These are phyloP conservation scores for Caradrina clavipalpis DNA, from an alignment of 2,888 invertebrate genomes.

Conservation along the genomic window DNA sequence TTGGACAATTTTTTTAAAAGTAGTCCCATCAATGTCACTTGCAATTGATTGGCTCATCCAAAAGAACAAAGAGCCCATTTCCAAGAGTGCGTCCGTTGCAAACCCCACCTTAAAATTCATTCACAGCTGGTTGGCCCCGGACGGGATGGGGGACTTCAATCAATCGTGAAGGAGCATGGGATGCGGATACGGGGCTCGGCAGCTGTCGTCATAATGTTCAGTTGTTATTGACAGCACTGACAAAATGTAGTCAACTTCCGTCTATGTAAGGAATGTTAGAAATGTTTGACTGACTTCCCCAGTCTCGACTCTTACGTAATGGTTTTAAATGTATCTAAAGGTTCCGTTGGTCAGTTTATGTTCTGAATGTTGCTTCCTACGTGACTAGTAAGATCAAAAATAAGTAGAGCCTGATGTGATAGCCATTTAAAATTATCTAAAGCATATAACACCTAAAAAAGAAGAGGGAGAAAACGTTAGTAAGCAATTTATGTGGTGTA, in stretches of 20 bases:
- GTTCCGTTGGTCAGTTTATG: not conserved
- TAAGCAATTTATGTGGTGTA: too few species aligned
- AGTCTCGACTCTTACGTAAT: not conserved
- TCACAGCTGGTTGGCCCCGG: constrained; percentile 46
- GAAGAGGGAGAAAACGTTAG: too few species aligned
- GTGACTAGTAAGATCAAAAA: not conserved
- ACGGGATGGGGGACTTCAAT: constrained; percentile 49
- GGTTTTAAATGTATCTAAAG: not conserved
- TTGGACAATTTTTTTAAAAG: not conserved
- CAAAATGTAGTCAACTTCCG: constrained; percentile 42
- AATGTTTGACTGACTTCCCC: constrained; percentile 22
- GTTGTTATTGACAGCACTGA: constrained; percentile 33
- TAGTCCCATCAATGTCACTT: not conserved
- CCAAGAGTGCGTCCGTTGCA: constrained; percentile 10
- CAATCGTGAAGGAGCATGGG: constrained; percentile 41
- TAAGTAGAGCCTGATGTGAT: too few species aligned
- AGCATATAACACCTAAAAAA: too few species aligned
- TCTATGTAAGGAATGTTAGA: not conserved
- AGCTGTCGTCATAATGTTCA: constrained; percentile 15
- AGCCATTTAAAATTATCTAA: too few species aligned
- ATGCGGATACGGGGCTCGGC: constrained; percentile 7
- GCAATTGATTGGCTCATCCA: not conserved
- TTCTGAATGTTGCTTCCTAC: too few species aligned
- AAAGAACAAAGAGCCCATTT: constrained; percentile 5
- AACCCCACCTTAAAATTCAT: constrained; percentile 48